Base-by-base conservation (phyloP, 1,140 invertebrate species). In the Ceratitis capitata region DNA sequence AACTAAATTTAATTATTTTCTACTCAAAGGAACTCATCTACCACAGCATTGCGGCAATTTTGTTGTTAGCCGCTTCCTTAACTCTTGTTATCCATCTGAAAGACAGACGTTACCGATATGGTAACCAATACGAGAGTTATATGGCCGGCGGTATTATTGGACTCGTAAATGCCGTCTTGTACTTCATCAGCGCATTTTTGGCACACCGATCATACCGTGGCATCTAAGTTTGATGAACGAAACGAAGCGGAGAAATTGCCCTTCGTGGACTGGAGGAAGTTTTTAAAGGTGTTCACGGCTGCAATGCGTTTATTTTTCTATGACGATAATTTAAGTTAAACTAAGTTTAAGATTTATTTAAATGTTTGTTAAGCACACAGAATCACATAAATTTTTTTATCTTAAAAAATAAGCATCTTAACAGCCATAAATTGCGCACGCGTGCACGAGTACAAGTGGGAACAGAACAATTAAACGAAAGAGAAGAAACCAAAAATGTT, bases 21-120 rank as follows among this genome's bases (percentile, higher is more conserved):
- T 93, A 94, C 35, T 91, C 3, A 56, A 9, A 97, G 96, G 96
- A 97, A 93, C 93, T 97, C 35, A 93, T 97, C 45, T 97, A 96
- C 88, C 96, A 97, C 87, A 93, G 94, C 3, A 91, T 96, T 58
- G 96, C 94, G 16, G 95, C 94, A 87, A 92, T 95, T 61, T 89
- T 97, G 45, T 93, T 96, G 51, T 89, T 97, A 49, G 93, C 94
- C 56, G 94, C 95, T 0, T 94, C 95, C 5, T 89, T 95, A 29
- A 94, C 93, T 2, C 93, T 96, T 19, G 87, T 96, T 12, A 92
- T 95, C 45, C 93, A 94, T 88, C 14, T 90, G 74, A 87, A 82
- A 1, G 84, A 93, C 94, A 0, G 94, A 94, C 87, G 90, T 23
- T 19, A 93, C 47, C 89, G 91, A 83, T 92, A 92, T 82, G 89